Base-by-base conservation (phyloP, 2,113 vertebrate species). In the Octodon degus region DNA sequence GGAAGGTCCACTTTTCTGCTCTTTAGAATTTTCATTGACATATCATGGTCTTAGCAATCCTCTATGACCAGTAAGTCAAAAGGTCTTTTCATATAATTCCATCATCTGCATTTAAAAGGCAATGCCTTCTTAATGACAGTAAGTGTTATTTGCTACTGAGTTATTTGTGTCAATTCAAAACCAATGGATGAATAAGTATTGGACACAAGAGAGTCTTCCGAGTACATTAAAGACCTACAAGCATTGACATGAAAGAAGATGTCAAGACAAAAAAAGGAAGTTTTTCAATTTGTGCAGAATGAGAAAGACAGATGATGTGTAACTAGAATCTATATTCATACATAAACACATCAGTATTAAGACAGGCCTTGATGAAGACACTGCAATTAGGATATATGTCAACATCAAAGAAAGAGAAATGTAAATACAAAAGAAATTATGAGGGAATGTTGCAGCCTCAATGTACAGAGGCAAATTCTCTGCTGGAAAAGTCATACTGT, bases 1-100 rank as follows among this genome's bases (percentile, higher is more conserved):
- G 40, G 12, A 58, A 65, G 14, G 2, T 89, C n/a, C 2, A 40
- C 63, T 80, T 86, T 80, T 62, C 19, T 67, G 10, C 43, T 89
- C 22, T 67, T 14, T 32, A 37, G 76, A 92, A 68, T 62, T 96
- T 95, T 90, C 30, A 82, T 34, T 80, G 55, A 22, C 32, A 85
- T 81, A 60, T 14, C 53, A 19, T 40, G 62, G 13, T 86, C 40
- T 89, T 91, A 89, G 32, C 8, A 74, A 47, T 50, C 5, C 80
- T 53, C 5, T 43, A 32, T 55, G 20, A 53, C 40, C 5, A 92
- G 16, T 50, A 34, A 77, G 37, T 96, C 43, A 70, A 72, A 86
- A 68, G 17, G 47, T 76, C 27, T 85, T 85, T 93, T 82, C 2
- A 86, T 32, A 84, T 74, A 83, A 60, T 13, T 2, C 53, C 90